Evolutionary conservation across 2,113 vertebrate genomes (phyloP).

Genomic region (Piaya cayana): DNA sequence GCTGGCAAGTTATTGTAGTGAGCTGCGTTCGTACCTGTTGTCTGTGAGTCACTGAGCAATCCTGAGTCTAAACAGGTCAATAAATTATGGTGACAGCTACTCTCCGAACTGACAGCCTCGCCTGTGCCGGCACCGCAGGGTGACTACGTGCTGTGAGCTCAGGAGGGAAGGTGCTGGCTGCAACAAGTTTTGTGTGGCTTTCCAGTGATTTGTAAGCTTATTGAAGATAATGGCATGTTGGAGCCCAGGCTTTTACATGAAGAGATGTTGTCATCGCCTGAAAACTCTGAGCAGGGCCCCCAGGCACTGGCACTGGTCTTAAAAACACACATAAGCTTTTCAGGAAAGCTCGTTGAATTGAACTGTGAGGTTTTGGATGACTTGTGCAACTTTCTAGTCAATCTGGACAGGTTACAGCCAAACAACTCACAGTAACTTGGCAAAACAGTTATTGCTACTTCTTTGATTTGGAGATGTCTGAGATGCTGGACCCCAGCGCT

Average conservation of each 20-base stretch:
- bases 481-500: background rate
- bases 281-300: background rate
- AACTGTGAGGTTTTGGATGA: background rate
- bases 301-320: background rate
- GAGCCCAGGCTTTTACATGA: background rate
- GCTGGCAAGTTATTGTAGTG: background rate
- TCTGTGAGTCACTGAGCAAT: background rate
- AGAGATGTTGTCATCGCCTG: background rate
- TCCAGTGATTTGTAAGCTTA: background rate
- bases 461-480: background rate
- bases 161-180: background rate
- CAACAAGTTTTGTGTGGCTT: background rate
- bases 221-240: background rate
- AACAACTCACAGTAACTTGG: accelerated
- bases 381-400: background rate
- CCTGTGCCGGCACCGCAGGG: accelerated
- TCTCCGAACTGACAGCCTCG: background rate
- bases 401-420: background rate
- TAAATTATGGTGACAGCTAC: background rate
- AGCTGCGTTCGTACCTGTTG: background rate
- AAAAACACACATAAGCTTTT: background rate
- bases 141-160: background rate
- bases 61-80: background rate
- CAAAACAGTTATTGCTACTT: background rate
- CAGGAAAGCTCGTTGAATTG: background rate